Conservation (phyloP, 2,113 vertebrate genomes). For the Pelecanus crispus region DNA sequence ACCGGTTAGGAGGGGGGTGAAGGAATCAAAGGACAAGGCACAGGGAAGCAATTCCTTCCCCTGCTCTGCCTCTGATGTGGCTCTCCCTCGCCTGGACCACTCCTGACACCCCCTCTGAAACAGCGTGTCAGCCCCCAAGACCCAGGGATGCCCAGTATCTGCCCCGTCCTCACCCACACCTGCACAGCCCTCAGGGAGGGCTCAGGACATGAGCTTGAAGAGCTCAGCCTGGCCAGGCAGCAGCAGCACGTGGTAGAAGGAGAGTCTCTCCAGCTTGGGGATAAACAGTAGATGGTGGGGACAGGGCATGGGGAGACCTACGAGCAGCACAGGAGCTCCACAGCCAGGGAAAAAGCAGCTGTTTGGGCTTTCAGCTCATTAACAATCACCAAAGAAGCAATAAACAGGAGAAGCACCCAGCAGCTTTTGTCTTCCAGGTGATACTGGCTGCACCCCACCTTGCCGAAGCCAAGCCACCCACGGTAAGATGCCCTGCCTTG, state of each 20-base stretch:
- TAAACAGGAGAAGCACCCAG: background rate
- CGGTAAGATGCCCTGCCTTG: background rate
- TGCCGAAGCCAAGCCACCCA: background rate
- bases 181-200: background rate
- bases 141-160: background rate
- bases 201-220: background rate
- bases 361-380: background rate
- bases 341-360: background rate
- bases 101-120: background rate
- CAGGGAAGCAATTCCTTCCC: background rate
- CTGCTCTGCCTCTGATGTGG: background rate
- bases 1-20: background rate
- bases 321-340: background rate
- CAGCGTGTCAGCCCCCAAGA: background rate
- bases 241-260: background rate
- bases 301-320: background rate
- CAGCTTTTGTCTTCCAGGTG: background rate
- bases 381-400: background rate
- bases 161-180: background rate
- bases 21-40: background rate
- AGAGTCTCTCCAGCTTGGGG: background rate
- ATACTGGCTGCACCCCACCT: background rate
- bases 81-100: background rate
- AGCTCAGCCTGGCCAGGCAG: background rate
- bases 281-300: background rate